Evolutionary conservation across 2,888 invertebrate genomes (phyloP).

Genomic region (Pherbina coryleti): DNA sequence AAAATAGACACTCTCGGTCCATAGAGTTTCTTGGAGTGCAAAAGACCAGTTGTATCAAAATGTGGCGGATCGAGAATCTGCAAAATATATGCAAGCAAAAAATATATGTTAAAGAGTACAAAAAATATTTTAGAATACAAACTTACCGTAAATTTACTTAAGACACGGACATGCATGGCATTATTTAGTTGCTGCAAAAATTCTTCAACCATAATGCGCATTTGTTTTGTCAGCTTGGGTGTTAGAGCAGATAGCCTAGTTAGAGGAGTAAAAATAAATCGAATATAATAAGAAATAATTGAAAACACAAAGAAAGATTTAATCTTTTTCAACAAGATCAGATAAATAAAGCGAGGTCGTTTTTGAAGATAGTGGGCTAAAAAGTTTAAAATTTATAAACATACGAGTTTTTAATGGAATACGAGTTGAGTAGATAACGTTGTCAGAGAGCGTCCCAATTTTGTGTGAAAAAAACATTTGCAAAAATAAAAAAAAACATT

Average conservation of each 20-base stretch:
- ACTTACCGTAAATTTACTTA: constrained; percentile 65
- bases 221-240: constrained; percentile 65
- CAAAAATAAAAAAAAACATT: constrained; percentile 30
- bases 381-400: not conserved
- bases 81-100: constrained; percentile 23
- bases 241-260: constrained; percentile 64
- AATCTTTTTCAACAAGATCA: not conserved
- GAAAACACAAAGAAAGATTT: constrained; percentile 33
- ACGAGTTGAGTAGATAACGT: not conserved
- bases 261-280: constrained; percentile 18
- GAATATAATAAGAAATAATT: not conserved
- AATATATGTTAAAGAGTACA: not conserved
- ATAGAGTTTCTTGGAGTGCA: constrained; percentile 64
- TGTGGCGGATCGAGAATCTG: constrained; percentile 66
- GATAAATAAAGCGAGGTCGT: not conserved
- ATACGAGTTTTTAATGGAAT: not conserved
- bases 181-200: constrained; percentile 74
- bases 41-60: constrained; percentile 66
- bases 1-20: constrained; percentile 66
- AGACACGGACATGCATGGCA: constrained; percentile 61
- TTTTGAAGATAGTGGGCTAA: too few relatives aligned
- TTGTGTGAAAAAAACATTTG: constrained; percentile 48
- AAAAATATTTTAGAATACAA: not conserved
- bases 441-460: not conserved
- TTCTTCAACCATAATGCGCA: constrained; percentile 74